Evolutionary conservation across 2,888 invertebrate genomes (phyloP).

Genomic region (Gymnocheta viridis): DNA sequence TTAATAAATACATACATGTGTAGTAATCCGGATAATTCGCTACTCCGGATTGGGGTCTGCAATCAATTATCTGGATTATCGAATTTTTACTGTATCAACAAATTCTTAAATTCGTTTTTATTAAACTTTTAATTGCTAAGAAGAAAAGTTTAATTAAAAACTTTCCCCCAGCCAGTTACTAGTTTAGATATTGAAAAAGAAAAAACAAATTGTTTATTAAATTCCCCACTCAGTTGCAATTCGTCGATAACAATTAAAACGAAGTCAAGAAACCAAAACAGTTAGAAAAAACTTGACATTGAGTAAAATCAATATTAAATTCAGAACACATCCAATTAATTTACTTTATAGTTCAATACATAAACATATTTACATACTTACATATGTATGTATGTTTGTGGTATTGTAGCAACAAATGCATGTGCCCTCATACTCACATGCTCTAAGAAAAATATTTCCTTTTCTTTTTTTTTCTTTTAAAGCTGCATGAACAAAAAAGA

Average conservation of each 20-base stretch:
- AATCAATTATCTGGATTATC: no score
- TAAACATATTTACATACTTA: background rate
- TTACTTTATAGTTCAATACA: background rate
- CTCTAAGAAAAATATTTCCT: background rate
- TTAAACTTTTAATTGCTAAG: background rate
- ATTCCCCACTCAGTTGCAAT: background rate
- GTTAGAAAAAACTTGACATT: constrained; percentile 26
- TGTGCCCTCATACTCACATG: background rate
- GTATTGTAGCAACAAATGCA: background rate
- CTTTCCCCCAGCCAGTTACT: background rate
- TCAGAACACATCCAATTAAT: background rate
- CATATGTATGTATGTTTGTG: no score
- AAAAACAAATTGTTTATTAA: background rate
- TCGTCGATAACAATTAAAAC: constrained; percentile 38
- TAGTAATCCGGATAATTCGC: no score
- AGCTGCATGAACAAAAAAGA: background rate
- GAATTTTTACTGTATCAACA: no score
- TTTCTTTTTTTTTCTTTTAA: constrained; percentile 8
- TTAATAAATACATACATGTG: no score
- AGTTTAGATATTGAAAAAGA: background rate
- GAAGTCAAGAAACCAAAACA: background rate
- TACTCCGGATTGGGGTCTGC: no score
- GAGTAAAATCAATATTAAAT: constrained; percentile 47
- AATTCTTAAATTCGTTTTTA: background rate
- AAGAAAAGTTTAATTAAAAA: background rate